These are phyloP conservation scores for Caenorhabditis briggsae DNA, from an alignment of 1,140 invertebrate genomes.

Conservation along the genomic window DNA sequence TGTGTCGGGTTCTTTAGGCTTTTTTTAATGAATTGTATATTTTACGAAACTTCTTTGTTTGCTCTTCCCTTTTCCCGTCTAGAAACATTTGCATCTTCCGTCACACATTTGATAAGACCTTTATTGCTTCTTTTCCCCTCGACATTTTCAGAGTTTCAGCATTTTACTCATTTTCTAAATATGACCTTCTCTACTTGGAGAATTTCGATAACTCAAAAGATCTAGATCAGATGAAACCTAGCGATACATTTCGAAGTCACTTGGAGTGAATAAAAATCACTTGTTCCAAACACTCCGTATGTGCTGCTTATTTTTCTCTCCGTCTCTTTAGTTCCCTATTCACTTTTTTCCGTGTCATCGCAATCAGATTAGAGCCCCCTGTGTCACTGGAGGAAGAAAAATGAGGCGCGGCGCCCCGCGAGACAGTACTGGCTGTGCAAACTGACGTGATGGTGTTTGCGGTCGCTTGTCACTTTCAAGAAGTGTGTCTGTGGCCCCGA, in stretches of 20 bases:
- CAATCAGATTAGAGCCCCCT: conserved; percentile 41
- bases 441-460: conserved; percentile 47
- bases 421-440: conserved; percentile 50
- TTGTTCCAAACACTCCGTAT: no score
- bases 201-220: neutral
- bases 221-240: neutral
- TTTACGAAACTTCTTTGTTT: neutral
- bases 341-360: neutral
- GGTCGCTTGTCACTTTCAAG: neutral
- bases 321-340: conserved; percentile 83
- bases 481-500: neutral
- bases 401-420: neutral
- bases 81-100: no score
- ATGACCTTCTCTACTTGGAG: no score
- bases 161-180: no score
- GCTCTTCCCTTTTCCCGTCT: neutral
- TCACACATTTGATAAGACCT: no score
- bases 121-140: no score
- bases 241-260: neutral
- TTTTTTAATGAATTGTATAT: neutral
- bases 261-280: no score
- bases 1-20: neutral
- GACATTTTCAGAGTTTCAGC: no score
- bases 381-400: neutral
- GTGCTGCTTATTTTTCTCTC: neutral